A percentile compares a stretch with the other conserved stretches of the same genome.
These are phyloP conservation scores for Aphelocoma californica DNA, from an alignment of 2,797 vertebrate species.

Conservation along the genomic window DNA sequence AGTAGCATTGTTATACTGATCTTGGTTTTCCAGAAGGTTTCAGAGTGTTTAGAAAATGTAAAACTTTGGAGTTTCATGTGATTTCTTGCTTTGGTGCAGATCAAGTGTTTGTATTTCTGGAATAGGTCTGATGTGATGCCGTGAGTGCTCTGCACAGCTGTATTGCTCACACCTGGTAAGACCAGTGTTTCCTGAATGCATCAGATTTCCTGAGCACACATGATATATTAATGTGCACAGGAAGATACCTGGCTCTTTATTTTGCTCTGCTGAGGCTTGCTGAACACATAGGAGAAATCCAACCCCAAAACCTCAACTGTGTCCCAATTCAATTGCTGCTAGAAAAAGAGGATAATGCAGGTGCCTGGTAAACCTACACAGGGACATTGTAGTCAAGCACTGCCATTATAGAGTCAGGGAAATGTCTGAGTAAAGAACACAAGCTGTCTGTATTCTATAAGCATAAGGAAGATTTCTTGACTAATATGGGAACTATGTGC, in stretches of 20 bases:
- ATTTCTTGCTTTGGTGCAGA: background rate
- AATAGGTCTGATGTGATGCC: background rate
- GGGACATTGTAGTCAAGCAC: background rate
- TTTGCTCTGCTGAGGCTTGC: background rate
- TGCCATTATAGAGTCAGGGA: background rate
- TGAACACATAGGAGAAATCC: background rate
- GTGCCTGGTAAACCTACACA: background rate
- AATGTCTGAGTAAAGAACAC: background rate
- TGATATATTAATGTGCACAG: background rate
- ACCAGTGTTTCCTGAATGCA: slow-evolving; percentile 25
- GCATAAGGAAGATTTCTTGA: background rate
- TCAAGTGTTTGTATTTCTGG: background rate
- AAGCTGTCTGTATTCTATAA: background rate
- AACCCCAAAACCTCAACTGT: background rate
- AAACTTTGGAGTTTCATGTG: background rate
- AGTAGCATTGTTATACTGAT: background rate
- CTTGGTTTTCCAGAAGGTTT: background rate
- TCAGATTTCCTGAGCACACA: background rate
- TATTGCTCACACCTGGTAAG: slow-evolving; percentile 1
- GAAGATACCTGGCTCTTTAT: background rate
- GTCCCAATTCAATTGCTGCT: background rate
- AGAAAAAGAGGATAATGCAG: background rate
- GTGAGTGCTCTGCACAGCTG: background rate
- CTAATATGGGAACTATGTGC: background rate
- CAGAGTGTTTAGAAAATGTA: background rate